Conservation (phyloP, 2,888 invertebrate genomes). For the Byasa hedistus region DNA sequence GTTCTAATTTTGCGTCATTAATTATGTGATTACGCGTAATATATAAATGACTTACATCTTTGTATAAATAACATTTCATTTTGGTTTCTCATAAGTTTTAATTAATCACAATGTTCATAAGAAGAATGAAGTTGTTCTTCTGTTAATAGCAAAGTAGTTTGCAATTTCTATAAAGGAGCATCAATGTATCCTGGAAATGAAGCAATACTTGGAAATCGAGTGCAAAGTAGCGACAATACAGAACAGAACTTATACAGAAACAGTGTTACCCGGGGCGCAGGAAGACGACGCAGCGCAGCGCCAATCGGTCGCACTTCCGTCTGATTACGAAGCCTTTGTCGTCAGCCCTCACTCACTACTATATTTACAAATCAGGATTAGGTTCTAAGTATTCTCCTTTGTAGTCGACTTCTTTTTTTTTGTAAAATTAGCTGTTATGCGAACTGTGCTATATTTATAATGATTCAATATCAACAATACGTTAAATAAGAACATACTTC, state of each 20-base stretch:
- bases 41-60: too few relatives aligned
- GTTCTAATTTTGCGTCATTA: neutral
- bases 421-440: neutral
- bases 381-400: conserved; percentile 15
- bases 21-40: too few relatives aligned
- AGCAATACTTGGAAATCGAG: conserved; percentile 16
- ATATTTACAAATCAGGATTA: conserved; percentile 31
- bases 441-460: too few relatives aligned
- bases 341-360: conserved; percentile 34
- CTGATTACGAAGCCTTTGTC: conserved; percentile 38
- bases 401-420: neutral
- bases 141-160: neutral
- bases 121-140: too few relatives aligned
- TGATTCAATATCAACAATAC: too few relatives aligned
- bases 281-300: conserved; percentile 52
- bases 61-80: neutral
- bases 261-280: conserved; percentile 51
- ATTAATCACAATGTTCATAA: too few relatives aligned
- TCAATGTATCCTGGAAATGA: conserved; percentile 16
- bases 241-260: conserved; percentile 18
- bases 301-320: conserved; percentile 67
- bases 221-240: conserved; percentile 11
- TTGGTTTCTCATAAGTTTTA: neutral
- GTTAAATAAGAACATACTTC: too few relatives aligned
- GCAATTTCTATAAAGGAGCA: neutral